Evolutionary conservation across 2,888 invertebrate genomes (phyloP), one percentile per base, ranked within the genome.

Genomic region (Masnerella sp.): DNA sequence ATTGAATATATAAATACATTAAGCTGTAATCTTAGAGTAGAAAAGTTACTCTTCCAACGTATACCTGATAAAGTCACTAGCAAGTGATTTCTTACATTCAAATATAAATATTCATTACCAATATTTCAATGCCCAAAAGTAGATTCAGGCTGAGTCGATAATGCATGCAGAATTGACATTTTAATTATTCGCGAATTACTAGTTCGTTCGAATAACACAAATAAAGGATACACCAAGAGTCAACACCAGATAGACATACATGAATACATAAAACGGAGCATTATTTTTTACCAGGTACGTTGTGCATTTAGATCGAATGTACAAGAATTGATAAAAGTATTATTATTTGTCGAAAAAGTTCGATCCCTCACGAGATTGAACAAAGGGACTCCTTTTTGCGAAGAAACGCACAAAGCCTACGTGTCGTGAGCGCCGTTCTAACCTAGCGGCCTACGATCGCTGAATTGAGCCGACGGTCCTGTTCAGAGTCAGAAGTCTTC

Each of bases 391-490:
- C 64, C 68, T 59, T 42, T 75, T 59, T 72, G 62, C 11, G 30
- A 61, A 51, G 68, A 64, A 72, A 70, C 76, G 76, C 74, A 77
- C 74, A 77, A 76, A 72, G 68, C 68, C 65, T 72, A 71, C 56
- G 47, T 49, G 45, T 70, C 52, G 49, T 62, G 56, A 45, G 64
- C 28, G 36, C 58, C 43, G 40, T 73, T 52, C 54, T 54, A 25
- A 59, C 25, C 34, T 36, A 36, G 18, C 38, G 42, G 34, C 49
- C 22, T 38, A 9, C 4, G 43, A 9, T 72, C 43, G 49, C 17
- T 56, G 62, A 68, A 61, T 49, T 45, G 51, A 65, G 30, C 34
- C 18, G 65, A 67, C 45, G 67, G 70, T 59, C 69, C 56, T 67
- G 58, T 67, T 69, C 51, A 49, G 54, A 72, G 71, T 68, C 65